A percentile compares a stretch with the other conserved stretches of the same genome.
Evolutionary conservation across 2,113 vertebrate genomes (phyloP).

Genomic region (Ptilorrhoa leucosticta): DNA sequence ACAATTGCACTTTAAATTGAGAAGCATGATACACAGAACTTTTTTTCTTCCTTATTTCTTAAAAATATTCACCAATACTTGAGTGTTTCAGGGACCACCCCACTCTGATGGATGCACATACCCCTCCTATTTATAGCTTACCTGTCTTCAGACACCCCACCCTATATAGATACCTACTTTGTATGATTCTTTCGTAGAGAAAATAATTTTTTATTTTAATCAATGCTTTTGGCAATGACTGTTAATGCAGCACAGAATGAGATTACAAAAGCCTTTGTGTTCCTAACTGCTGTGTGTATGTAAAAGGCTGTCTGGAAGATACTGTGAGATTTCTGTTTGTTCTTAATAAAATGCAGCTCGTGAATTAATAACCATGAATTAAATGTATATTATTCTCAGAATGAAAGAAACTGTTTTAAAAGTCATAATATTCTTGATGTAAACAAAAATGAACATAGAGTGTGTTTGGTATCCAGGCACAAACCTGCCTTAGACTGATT

Average conservation of each 20-base stretch:
- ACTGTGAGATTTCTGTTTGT: neutral
- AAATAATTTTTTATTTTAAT: conserved; percentile 3
- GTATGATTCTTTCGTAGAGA: conserved; percentile 5
- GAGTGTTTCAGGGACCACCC: conserved; percentile 12
- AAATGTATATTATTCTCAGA: neutral
- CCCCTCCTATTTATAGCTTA: conserved; percentile 42
- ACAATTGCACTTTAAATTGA: conserved; percentile 40
- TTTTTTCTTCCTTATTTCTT: neutral
- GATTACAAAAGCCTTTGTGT: conserved; percentile 22
- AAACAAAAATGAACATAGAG: neutral
- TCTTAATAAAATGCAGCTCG: conserved; percentile 13
- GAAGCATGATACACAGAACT: neutral
- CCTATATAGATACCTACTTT: neutral
- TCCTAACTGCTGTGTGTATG: conserved; percentile 16
- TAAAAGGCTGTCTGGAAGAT: conserved; percentile 19
- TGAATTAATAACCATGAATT: neutral
- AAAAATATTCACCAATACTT: conserved; percentile 1
- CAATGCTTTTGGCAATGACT: neutral
- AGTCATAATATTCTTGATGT: neutral
- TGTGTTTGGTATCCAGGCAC: neutral
- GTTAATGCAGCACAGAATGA: neutral
- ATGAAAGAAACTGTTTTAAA: neutral
- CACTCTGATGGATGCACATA: neutral
- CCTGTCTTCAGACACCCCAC: neutral
- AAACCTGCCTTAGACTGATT: neutral